These are phyloP conservation scores for Ladona fulva DNA, from an alignment of 1,140 invertebrate genomes.

Conservation along the genomic window DNA sequence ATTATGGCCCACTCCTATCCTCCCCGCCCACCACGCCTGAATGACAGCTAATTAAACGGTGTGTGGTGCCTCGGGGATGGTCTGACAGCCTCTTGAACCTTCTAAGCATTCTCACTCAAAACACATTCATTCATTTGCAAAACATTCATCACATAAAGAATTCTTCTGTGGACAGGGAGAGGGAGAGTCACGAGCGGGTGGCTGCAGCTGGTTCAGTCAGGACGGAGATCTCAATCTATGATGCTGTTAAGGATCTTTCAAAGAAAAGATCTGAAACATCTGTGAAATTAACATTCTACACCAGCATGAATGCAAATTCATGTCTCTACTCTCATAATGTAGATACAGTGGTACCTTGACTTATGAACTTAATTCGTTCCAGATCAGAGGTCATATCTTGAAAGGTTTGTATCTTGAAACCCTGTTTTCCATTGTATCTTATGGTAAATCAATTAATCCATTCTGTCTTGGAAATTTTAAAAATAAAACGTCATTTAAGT, in stretches of 20 bases:
- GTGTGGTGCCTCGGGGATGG: background rate
- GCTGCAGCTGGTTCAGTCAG: slow-evolving; percentile 58
- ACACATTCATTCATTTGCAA: background rate
- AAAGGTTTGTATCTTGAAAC: too few species aligned
- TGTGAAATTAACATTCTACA: too few species aligned
- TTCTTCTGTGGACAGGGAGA: slow-evolving; percentile 65
- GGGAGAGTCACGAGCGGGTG: slow-evolving; percentile 57
- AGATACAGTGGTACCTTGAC: too few species aligned
- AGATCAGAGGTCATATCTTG: too few species aligned
- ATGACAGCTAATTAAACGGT: background rate
- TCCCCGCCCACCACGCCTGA: background rate
- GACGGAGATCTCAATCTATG: slow-evolving; percentile 68
- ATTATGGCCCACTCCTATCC: slow-evolving; percentile 7
- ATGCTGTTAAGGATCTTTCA: slow-evolving; percentile 25
- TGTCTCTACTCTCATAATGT: too few species aligned
- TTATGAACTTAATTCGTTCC: too few species aligned
- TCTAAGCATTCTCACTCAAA: background rate
- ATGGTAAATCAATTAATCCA: too few species aligned
- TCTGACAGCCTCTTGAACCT: background rate
- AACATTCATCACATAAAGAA: slow-evolving; percentile 53
- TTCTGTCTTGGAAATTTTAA: too few species aligned
- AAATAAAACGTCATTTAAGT: too few species aligned
- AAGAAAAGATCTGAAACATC: too few species aligned
- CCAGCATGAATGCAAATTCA: too few species aligned
- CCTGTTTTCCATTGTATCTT: too few species aligned